These are phyloP conservation scores for Orthosia gothica DNA, from an alignment of 2,888 invertebrate genomes.

Conservation along the genomic window DNA sequence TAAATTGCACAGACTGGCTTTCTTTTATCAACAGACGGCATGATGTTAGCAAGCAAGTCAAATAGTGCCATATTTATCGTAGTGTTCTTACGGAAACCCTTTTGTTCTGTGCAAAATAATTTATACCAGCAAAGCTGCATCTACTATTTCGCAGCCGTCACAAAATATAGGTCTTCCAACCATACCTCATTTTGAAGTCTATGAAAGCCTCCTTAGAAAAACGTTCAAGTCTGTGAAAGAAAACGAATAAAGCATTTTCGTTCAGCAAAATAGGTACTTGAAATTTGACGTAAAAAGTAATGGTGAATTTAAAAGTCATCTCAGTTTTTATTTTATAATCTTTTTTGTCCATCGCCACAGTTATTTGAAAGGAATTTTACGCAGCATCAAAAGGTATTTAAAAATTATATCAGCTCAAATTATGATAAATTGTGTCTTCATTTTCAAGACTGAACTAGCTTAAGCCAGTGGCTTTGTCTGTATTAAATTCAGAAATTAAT, in stretches of 20 bases:
- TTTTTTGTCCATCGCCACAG: background rate
- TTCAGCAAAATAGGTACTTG: conserved; percentile 28
- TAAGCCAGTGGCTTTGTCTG: too few species aligned
- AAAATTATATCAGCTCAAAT: background rate
- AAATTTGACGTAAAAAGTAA: conserved; percentile 40
- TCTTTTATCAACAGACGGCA: too few species aligned
- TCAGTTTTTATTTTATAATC: conserved; percentile 26
- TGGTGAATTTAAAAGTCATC: conserved; percentile 12
- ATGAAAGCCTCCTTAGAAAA: background rate
- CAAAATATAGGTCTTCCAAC: background rate
- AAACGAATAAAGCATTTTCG: background rate
- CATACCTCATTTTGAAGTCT: background rate
- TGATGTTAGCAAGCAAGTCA: too few species aligned
- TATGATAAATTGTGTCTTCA: conserved; percentile 6
- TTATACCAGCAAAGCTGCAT: too few species aligned
- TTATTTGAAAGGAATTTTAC: conserved; percentile 29
- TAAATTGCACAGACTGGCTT: too few species aligned
- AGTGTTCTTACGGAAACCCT: too few species aligned
- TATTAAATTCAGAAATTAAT: too few species aligned
- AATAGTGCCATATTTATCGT: too few species aligned
- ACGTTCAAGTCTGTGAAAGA: too few species aligned
- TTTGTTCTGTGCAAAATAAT: too few species aligned
- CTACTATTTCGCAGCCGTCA: too few species aligned
- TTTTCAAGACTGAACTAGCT: background rate
- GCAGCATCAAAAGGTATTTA: background rate